These are phyloP conservation scores for Serranus cabrilla DNA, from an alignment of 2,797 vertebrate species.

Conservation along the genomic window DNA sequence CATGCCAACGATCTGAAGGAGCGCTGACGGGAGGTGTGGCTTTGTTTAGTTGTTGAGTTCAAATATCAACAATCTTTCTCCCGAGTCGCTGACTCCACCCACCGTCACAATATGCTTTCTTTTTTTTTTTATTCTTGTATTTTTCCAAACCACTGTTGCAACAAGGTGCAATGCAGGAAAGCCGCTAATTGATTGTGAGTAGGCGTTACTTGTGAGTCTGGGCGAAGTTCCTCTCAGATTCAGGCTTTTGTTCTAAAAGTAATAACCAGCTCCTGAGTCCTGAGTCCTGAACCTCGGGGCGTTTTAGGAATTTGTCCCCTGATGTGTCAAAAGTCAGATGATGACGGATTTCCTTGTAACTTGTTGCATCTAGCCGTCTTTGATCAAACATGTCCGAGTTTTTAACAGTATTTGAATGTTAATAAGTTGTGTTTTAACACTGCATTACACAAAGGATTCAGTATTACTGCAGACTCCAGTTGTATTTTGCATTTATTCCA, in stretches of 20 bases:
- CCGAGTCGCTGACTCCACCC: no score
- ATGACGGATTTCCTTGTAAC: not conserved
- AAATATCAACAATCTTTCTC: no score
- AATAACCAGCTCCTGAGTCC: no score
- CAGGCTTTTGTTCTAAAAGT: no score
- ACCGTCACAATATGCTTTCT: no score
- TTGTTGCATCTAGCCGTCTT: not conserved
- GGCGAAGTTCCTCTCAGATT: no score
- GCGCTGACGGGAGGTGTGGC: no score
- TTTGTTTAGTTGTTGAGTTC: no score
- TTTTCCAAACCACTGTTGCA: not conserved
- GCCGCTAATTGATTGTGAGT: no score
- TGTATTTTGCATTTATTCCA: conserved; percentile 20
- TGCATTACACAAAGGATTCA: not conserved
- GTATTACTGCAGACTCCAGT: not conserved
- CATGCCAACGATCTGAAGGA: no score
- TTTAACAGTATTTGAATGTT: conserved; percentile 8
- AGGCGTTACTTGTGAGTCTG: not conserved
- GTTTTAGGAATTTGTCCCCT: not conserved
- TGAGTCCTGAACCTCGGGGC: not conserved
- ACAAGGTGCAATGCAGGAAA: not conserved
- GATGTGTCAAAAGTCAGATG: not conserved
- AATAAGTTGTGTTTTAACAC: conserved; percentile 4
- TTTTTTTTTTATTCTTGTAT: no score
- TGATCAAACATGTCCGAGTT: not conserved